These are phyloP conservation scores for Rhamnusium bicolor DNA, from an alignment of 2,888 invertebrate genomes.

Conservation along the genomic window DNA sequence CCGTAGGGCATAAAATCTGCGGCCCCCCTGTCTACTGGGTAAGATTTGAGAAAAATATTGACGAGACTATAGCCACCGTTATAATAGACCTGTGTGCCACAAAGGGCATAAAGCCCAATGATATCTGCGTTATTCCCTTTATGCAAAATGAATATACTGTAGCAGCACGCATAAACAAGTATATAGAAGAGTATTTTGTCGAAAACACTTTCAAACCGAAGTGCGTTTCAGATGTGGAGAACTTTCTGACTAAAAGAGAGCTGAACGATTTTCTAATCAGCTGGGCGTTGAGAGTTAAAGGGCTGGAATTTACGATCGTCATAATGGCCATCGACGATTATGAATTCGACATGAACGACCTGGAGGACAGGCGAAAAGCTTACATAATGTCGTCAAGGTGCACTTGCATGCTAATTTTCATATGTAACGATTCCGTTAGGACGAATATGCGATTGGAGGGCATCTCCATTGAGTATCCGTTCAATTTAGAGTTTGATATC, in stretches of 20 bases:
- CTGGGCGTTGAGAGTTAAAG: slow-evolving; percentile 67
- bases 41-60: slow-evolving; percentile 49
- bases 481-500: slow-evolving; percentile 49
- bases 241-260: slow-evolving; percentile 59
- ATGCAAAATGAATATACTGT: slow-evolving; percentile 59
- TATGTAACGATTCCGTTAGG: slow-evolving; percentile 59
- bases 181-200: slow-evolving; percentile 63
- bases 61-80: slow-evolving; percentile 58
- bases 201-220: slow-evolving; percentile 65
- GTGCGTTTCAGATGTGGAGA: slow-evolving; percentile 63
- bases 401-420: slow-evolving; percentile 64
- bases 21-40: slow-evolving; percentile 67
- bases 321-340: slow-evolving; percentile 66
- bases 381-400: slow-evolving; percentile 68
- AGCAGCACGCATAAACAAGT: slow-evolving; percentile 61
- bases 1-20: slow-evolving; percentile 60
- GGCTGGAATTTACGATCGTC: slow-evolving; percentile 68
- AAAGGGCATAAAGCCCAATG: slow-evolving; percentile 66
- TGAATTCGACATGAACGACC: slow-evolving; percentile 64
- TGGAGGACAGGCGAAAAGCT: slow-evolving; percentile 65
- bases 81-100: slow-evolving; percentile 66
- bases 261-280: slow-evolving; percentile 64
- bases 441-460: slow-evolving; percentile 57
- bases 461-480: slow-evolving; percentile 60
- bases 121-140: slow-evolving; percentile 66